Base-by-base conservation (phyloP, 2,888 invertebrate genomes). In the Xanthia togata region DNA sequence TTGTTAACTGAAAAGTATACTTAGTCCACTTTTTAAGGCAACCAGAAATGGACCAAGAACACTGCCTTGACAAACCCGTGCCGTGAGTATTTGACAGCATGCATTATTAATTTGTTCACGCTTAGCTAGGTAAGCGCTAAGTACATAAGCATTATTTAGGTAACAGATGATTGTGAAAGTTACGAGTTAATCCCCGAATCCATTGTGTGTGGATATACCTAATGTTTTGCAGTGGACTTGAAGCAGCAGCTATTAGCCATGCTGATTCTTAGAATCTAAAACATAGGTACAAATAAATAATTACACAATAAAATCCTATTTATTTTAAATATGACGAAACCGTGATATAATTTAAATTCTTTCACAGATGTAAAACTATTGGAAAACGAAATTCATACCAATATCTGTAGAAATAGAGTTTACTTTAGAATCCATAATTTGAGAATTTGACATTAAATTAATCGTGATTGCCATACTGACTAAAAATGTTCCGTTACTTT, bases 401-500 rank as follows among this genome's bases (percentile, higher is more conserved):
- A n/a, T n/a, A n/a, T n/a, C 23, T 0, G 0, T 1, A 0, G 0
- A 0, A n/a, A 73, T 82, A 86, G 57, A 73, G 85, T 74, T 72
- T 47, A 78, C 35, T 81, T 82, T 87, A 26, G 47, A 70, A 64
- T 73, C 4, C 1, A 2, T 38, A 0, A 1, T 5, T 9, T 12
- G 20, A 26, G 20, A 44, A 70, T 80, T 84, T 90, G 89, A 90
- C 90, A 88, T 84, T 82, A 82, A 70, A 78, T 62, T 44, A 65
- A 70, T 71, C 67, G 68, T 82, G 71, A 86, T 91, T 92, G 92
- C 91, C 90, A 92, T 89, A 81, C 68, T 82, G 73, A 79, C 68
- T 81, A 57, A 70, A 77, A 63, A 79, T 84, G 82, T 86, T 92
- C 73, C 90, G 47, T 76, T 89, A 8, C 53, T 67, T 1, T 9